Percentiles rank a stretch among this genome's conserved stretches.
Conservation (phyloP, 2,113 vertebrate species). For the Buteo buteo region DNA sequence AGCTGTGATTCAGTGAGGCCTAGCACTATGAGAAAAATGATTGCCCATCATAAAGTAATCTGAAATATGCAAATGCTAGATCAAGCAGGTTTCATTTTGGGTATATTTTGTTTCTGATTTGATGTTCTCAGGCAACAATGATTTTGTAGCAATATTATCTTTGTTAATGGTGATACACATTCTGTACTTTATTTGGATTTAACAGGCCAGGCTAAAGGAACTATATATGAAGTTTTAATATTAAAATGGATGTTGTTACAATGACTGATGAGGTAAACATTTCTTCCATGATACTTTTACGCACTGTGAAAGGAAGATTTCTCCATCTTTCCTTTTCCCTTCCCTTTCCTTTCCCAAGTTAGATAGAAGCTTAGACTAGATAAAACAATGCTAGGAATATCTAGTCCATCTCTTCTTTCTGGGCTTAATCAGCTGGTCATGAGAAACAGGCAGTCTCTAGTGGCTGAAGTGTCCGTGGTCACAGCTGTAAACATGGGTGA, state of each 20-base stretch:
- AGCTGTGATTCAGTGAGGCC: background rate
- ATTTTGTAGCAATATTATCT: background rate
- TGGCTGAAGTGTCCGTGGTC: background rate
- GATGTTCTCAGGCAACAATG: background rate
- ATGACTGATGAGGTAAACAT: background rate
- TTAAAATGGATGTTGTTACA: background rate
- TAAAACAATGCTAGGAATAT: background rate
- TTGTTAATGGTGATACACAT: background rate
- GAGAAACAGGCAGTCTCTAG: background rate
- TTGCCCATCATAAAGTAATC: background rate
- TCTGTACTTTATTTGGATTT: background rate
- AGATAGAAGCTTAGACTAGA: background rate
- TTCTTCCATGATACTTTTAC: background rate
- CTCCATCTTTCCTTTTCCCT: background rate
- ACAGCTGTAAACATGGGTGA: background rate
- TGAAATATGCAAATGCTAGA: background rate
- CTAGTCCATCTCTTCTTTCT: background rate
- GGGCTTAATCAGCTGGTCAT: background rate
- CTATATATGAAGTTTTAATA: background rate
- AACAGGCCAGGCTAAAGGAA: background rate
- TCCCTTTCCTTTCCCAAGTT: background rate
- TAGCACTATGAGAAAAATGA: background rate
- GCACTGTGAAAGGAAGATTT: background rate
- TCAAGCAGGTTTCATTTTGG: background rate
- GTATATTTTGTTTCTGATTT: background rate